Evolutionary conservation across 2,888 invertebrate species (phyloP), one percentile per base, ranked within the genome.

Genomic region (Erebia aethiops): DNA sequence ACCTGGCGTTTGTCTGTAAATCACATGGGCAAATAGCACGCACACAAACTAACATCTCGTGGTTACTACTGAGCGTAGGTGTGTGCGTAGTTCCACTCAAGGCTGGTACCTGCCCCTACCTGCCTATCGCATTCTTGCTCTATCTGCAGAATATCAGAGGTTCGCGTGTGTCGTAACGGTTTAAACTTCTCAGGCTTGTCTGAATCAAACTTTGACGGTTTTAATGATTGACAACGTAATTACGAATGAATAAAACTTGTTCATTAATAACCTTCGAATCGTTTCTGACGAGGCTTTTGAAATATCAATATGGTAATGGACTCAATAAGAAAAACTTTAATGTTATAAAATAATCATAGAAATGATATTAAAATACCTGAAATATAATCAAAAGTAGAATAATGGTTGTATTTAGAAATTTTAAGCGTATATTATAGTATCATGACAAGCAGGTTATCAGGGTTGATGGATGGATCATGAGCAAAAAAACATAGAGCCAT

Each of bases 1-100:
- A 82, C 84, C 82, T 87, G 80, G 88, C 84, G 83, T 91, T 91
- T 91, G 89, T 86, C 87, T 91, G 92, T 92, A 85, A 92, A 93
- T 92, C 89, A 91, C 82, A 87, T 84, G 85, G 80, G 82, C 87
- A 92, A 92, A 93, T 87, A 92, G 80, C 83, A 80, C 84, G 81
- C 87, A 83, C 86, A 86, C 83, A 77, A 73, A 67, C 64, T 16
- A 74, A 71, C 69, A 71, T 71, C 74, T 71, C 69, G 75, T 73
- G 66, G 76, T 68, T 63, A 57, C 26, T 54, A 67, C 67, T 57
- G 73, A 41, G 71, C 60, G 73, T 74, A 67, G 70, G 70, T 71
- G 77, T 72, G 77, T 76, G 75, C 67, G 73, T 71, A 72, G 73
- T 76, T 77, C 76, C 77, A 77, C 74, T 77, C 79, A 80, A 80